Evolutionary conservation across 2,888 invertebrate genomes (phyloP).

Genomic region (Falcaria lacertinaria): DNA sequence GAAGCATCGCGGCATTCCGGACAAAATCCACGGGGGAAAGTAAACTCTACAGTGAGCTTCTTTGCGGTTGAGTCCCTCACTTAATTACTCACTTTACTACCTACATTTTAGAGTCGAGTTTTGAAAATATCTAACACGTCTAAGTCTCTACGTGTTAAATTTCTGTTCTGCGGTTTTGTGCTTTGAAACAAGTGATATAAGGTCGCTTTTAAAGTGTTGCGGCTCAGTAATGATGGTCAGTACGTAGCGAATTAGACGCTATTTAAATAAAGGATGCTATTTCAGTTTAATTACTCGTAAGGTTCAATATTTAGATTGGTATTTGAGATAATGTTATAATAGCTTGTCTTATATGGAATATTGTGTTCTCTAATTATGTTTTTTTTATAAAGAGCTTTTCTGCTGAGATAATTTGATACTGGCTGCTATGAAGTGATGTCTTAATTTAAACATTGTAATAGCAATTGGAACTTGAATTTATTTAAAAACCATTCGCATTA

Average conservation of each 20-base stretch:
- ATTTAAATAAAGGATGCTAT: neutral
- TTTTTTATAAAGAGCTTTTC: no score
- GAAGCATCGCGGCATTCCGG: conserved; percentile 66
- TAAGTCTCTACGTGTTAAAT: neutral
- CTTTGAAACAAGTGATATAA: neutral
- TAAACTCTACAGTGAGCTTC: conserved; percentile 51
- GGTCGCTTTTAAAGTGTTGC: neutral
- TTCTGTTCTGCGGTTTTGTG: neutral
- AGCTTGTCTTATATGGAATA: neutral
- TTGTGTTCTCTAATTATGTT: no score
- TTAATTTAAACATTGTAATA: no score
- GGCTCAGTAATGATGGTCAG: neutral
- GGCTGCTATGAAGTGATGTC: no score
- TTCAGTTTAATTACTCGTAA: neutral
- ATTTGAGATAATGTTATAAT: neutral
- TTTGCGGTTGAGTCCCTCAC: conserved; percentile 10
- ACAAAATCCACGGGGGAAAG: conserved; percentile 69
- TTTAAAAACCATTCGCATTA: no score
- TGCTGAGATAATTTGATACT: no score
- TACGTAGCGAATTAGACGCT: neutral
- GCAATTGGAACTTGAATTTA: no score
- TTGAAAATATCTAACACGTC: neutral
- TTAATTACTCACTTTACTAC: conserved; percentile 3
- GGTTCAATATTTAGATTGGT: neutral
- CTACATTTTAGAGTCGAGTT: neutral